phyloP scores from a whole-genome alignment of 1,140 invertebrate species.

The Cryptotermes secundus region DNA sequence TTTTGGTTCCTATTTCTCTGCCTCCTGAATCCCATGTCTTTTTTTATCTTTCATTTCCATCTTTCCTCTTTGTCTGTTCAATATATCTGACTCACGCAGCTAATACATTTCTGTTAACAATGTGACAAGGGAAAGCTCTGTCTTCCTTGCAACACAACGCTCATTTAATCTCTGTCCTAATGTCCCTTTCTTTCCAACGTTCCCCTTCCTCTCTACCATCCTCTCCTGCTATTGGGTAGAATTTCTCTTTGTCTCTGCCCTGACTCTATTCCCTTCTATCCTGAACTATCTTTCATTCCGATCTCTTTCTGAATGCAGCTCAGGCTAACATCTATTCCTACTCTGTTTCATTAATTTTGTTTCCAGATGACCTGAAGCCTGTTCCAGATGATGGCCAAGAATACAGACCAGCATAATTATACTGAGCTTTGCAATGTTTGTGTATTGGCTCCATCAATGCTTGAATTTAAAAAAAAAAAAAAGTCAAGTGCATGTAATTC shows the following conservation, averaged over 20 bases:
- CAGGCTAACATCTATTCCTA: no score
- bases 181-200: not conserved
- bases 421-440: no score
- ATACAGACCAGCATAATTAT: no score
- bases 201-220: not conserved
- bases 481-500: no score
- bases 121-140: not conserved
- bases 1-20: no score
- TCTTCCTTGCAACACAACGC: not conserved
- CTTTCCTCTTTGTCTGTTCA: not conserved
- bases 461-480: no score
- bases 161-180: not conserved
- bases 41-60: not conserved
- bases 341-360: no score
- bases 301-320: no score
- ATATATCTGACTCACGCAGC: not conserved
- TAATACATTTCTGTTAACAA: not conserved
- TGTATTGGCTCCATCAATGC: no score
- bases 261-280: not conserved
- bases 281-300: not conserved
- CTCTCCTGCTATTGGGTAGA: not conserved
- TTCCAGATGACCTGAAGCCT: no score
- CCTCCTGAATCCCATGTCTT: not conserved
- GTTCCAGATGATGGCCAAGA: no score
- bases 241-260: not conserved